phyloP scores from a whole-genome alignment of 2,113 vertebrate species.

The Candoia aspera region DNA sequence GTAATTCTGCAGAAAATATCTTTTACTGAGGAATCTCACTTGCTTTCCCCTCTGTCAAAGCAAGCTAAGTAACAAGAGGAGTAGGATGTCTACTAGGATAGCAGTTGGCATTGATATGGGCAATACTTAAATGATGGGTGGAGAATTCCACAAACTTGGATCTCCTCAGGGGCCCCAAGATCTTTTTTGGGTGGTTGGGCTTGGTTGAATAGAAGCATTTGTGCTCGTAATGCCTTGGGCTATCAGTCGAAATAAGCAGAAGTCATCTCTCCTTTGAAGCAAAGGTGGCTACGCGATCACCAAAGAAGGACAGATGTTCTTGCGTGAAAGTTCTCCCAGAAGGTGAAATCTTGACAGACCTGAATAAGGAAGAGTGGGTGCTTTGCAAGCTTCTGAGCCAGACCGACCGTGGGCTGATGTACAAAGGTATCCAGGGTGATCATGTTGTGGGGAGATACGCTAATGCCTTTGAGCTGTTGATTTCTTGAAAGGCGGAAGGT shows the following conservation, averaged over 20 bases:
- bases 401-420: constrained; percentile 61
- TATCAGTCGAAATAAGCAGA: not conserved
- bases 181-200: not conserved
- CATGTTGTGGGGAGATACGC: not conserved
- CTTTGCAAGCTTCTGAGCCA: constrained; percentile 56
- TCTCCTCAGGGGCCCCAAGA: not conserved
- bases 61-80: not conserved
- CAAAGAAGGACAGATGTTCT: constrained; percentile 10
- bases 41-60: not conserved
- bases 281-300: constrained; percentile 26
- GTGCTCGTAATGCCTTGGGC: not conserved
- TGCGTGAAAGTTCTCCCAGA: constrained; percentile 42
- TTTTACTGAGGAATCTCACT: not conserved
- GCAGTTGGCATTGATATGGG: not conserved
- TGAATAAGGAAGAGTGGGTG: constrained; percentile 56
- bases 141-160: not conserved
- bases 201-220: not conserved
- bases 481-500: too few species aligned
- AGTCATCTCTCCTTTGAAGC: constrained; percentile 15
- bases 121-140: not conserved
- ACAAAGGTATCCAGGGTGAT: constrained; percentile 65
- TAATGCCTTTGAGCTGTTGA: too few species aligned
- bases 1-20: not conserved
- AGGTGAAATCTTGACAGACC: constrained; percentile 56
- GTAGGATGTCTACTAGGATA: too few species aligned